Percentiles rank a stretch among this genome's conserved stretches.
phyloP scores from a whole-genome alignment of 2,113 vertebrate species.

The Corapipo altera region DNA sequence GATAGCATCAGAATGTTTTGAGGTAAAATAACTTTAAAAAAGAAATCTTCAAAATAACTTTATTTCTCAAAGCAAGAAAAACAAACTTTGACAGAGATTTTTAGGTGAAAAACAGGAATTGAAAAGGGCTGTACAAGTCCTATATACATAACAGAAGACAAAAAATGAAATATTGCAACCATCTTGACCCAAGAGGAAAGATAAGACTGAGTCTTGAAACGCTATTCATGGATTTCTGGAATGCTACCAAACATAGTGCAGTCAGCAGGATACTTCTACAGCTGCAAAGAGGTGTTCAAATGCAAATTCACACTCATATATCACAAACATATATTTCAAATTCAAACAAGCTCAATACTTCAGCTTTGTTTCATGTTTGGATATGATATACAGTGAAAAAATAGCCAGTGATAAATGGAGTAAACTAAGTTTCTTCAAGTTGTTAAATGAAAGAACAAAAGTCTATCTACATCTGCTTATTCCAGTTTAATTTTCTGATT shows the following conservation, averaged over 20 bases:
- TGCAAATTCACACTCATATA: background rate
- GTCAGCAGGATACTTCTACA: background rate
- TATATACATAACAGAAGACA: background rate
- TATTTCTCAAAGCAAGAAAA: background rate
- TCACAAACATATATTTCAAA: background rate
- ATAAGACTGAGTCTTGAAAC: background rate
- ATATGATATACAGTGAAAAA: background rate
- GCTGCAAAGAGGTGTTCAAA: background rate
- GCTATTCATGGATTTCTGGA: slow-evolving; percentile 4
- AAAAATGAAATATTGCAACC: background rate
- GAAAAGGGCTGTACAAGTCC: background rate
- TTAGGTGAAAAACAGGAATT: background rate
- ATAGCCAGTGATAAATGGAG: background rate
- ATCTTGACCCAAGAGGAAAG: background rate
- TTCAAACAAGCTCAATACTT: background rate
- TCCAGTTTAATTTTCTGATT: background rate
- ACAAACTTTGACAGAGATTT: background rate
- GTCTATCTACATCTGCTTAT: background rate
- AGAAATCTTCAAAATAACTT: background rate
- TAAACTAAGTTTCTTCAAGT: background rate
- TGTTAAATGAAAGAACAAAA: background rate
- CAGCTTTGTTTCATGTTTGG: background rate
- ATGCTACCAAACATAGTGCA: background rate
- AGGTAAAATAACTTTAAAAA: background rate
- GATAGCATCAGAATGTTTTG: background rate